Evolutionary conservation across 1,140 invertebrate genomes (phyloP), one percentile per base, ranked within the genome.

Genomic region (Metaphire vulgaris): DNA sequence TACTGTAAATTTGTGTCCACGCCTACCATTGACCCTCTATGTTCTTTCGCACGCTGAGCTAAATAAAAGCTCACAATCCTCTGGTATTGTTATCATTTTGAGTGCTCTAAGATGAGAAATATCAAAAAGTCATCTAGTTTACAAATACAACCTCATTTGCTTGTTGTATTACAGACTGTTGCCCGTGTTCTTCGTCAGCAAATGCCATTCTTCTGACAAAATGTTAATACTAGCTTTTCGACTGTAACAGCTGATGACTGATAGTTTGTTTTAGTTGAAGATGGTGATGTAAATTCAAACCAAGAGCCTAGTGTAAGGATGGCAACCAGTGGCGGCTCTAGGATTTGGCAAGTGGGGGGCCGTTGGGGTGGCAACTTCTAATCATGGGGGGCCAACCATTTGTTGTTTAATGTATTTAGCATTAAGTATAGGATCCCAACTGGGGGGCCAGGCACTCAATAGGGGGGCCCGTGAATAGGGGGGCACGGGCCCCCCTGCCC

Each of bases 31-130:
- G 66, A 67, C 1, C 66, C 66, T 67, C 56, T 67, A 67, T 29
- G 66, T 67, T 29, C 66, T 67, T 67, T 67, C 66, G 26, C 66
- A 67, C 66, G 66, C 66, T 67, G 66, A 67, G 66, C 66, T 67
- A n/a, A 67, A 67, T 14, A 65, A 65, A n/a, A 65, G n/a, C 56
- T 65, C 56, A 65, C 56, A n/a, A 65, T 65, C 56, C 56, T 65
- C 56, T 65, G 56, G 56, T 15, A 65, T 65, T 65, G 56, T 65
- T 65, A 65, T 65, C 56, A 65, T 65, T 15, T 65, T n/a, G 56
- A 65, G 56, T 65, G 56, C 56, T 65, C 56, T 65, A 65, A 65
- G n/a, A 65, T 65, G 56, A 65, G 56, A 65, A 65, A 65, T 65
- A n/a, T 65, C 56, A 15, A 65, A 65, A 65, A 65, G 56, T 65